phyloP scores from a whole-genome alignment of 2,888 invertebrate species.

The Cheilosia vernalis region DNA sequence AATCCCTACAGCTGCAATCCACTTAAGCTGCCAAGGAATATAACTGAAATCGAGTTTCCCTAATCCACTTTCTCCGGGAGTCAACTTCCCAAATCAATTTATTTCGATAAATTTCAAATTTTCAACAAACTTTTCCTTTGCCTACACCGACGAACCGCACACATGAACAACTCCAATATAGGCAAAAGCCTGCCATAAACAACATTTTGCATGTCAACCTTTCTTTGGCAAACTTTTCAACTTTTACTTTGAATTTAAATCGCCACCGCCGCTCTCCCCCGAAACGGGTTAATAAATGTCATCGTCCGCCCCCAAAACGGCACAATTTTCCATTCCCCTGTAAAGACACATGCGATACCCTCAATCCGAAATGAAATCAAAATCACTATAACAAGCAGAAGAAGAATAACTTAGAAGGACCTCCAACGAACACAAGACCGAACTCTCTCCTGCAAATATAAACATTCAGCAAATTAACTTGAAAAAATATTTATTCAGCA shows the following conservation, averaged over 20 bases:
- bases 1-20: constrained; percentile 1
- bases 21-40: constrained; percentile 1
- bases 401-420: constrained; percentile 32
- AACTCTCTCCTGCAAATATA: constrained; percentile 68
- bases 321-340: constrained; percentile 13
- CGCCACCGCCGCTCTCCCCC: neutral
- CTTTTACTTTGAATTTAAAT: constrained; percentile 65
- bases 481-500: constrained; percentile 75
- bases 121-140: constrained; percentile 37
- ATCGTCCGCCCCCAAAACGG: constrained; percentile 18
- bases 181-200: neutral
- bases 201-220: constrained; percentile 59
- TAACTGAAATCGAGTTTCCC: constrained; percentile 45
- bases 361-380: constrained; percentile 40
- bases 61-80: constrained; percentile 58
- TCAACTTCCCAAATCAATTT: constrained; percentile 64
- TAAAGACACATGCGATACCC: constrained; percentile 54
- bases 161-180: neutral
- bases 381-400: constrained; percentile 25
- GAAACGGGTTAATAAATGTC: constrained; percentile 67
- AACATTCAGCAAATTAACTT: constrained; percentile 75
- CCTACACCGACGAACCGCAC: neutral
- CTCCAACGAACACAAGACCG: constrained; percentile 25
- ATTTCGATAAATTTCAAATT: constrained; percentile 57
- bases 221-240: constrained; percentile 64